Base-by-base conservation (phyloP, 37 sponge, comb jelly and placozoan species). In the Halichondria panicea region DNA sequence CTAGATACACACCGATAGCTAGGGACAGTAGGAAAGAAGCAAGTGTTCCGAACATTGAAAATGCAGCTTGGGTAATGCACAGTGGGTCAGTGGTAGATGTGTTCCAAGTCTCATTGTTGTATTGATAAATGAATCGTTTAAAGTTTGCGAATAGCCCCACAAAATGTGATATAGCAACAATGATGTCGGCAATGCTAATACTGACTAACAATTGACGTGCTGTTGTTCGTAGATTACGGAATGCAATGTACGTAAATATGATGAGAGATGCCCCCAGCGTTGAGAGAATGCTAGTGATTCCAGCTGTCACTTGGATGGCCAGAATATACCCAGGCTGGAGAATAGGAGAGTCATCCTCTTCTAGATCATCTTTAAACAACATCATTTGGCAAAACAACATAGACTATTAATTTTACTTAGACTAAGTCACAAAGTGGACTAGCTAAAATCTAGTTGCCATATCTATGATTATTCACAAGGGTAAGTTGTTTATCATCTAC, bases 161-260 rank as follows among this genome's bases (percentile, higher is more conserved):
- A 19, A 89, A 43, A 31, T 83, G 69, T 19, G 89, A 64, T 0
- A 21, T 18, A 31, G 75, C 84, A 4, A 82, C 43, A 0, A 89
- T 3, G 0, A 89, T 61, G 70, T 89, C 89, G 21, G 84, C 84
- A 13, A 79, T 34, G n/a, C 80, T 83, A 48, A 89, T 84, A 57
- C 79, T 72, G 56, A 89, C 68, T 0, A 89, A 63, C 7, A 83
- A 42, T 36, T 71, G 70, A 25, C 89, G 71, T 0, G 79, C 80
- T 3, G 50, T 59, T 28, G 84, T 89, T 36, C 89, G 74, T 15
- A 89, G 43, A 39, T 89, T 71, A 27, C 65, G 57, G 70, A 79
- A 89, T 12, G 74, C 72, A 1, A 74, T 34, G 68, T 66, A 89
- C 39, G 89, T 89, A 31, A 89, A 33, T 1, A 89, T 89, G 63